Base-by-base conservation (phyloP, 2,113 vertebrate species). In the Xerus inauris region DNA sequence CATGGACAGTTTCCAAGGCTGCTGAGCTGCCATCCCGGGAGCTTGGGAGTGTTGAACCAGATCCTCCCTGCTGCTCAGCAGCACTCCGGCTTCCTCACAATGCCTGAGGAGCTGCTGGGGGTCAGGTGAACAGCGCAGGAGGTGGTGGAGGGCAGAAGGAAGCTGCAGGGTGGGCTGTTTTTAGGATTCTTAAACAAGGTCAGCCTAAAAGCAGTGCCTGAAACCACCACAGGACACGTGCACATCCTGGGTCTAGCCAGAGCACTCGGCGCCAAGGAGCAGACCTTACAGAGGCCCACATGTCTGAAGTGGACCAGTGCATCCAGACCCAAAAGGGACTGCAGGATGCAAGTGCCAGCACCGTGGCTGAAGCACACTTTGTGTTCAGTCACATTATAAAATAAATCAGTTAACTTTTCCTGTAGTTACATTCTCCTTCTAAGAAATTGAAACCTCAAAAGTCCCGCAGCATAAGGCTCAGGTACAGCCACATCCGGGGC, bases 401-500 rank as follows among this genome's bases (percentile, higher is more conserved):
- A 51, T 35, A 40, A 81, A 51, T 59, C 3, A 42, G 54, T 7
- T 22, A 22, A 45, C 22, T 57, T 45, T 79, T 84, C 30, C 92
- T 57, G 20, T 65, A 87, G 20, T 24, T 30, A 32, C 71, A 87
- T 47, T 64, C 79, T 71, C 0, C 7, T n/a, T 92, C 10, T 54
- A 77, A 91, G 47, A 95, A 80, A 67, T 4, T 38, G 14, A 94
- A 76, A 64, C 62, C 88, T 94, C 65, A 57, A 84, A 64, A 67
- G 32, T 75, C n/a, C 38, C 11, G 40, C 13, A 32, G 12, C 16
- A 64, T 13, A 69, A 72, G 65, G 22, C n/a, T 49, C 69, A 89
- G 49, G 45, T 40, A 49, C 80, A 65, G 8, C 6, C 54, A 8
- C 1, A 1, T 8, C 54, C 11, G 35, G 19, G 49, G 54, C 19